Evolutionary conservation across 2,888 invertebrate genomes (phyloP), one percentile per base, ranked within the genome.

Genomic region (Drosophila melanosoma): DNA sequence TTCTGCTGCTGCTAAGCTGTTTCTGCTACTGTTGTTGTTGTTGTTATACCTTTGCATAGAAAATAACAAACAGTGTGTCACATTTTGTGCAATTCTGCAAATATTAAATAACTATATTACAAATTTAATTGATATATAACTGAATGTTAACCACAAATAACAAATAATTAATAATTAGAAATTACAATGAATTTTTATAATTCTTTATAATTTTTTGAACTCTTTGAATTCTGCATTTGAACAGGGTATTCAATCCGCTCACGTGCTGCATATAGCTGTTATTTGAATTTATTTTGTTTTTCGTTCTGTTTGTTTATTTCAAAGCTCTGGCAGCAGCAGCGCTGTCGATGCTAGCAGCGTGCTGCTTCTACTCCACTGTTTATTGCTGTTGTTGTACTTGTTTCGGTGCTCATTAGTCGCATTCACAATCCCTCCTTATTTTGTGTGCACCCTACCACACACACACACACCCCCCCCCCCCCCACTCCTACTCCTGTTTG

Each of bases 351-450:
- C 26, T 15, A 8, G 45, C 45, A 45, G 23, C 23, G 8, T 56
- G 56, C 20, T 17, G 58, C 45, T 58, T 35, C 69, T 48, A 56
- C 51, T 59, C 49, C n/a, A 48, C 48, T 58, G 54, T 53, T 71
- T 64, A 48, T 49, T 67, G 61, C 66, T 73, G 68, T 66, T 80
- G 62, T 66, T 78, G 57, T 78, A 69, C 65, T 76, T 82, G 85
- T 76, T 77, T 69, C 74, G 72, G 66, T 83, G 86, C 86, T 83
- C 82, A 83, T 83, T 83, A 83, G 86, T 83, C 83, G 83, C 86
- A 74, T 71, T 86, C 81, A 78, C 56, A 75, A 53, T 81, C 69
- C 78, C 81, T 82, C 75, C 81, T 83, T 77, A 67, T 73, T 79
- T 68, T 74, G 51, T 70, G 49, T 64, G 38, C 40, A n/a, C 2